These are phyloP conservation scores for Perca fluviatilis DNA, from an alignment of 2,113 vertebrate species.

Conservation along the genomic window DNA sequence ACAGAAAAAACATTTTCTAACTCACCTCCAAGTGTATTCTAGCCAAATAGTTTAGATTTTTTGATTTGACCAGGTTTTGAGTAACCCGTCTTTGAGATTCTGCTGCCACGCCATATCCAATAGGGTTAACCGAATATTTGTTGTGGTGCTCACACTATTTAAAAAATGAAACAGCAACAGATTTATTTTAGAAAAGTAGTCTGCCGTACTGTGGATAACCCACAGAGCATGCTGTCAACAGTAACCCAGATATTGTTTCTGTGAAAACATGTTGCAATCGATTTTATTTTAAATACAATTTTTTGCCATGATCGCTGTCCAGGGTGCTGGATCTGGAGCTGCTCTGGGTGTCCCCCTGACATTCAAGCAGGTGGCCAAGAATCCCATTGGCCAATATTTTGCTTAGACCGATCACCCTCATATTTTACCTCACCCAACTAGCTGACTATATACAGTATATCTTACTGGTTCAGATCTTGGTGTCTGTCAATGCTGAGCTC, in stretches of 20 bases:
- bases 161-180: background rate
- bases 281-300: background rate
- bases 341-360: background rate
- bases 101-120: background rate
- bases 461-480: background rate
- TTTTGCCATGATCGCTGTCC: background rate
- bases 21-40: background rate
- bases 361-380: background rate
- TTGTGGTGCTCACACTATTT: background rate
- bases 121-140: background rate
- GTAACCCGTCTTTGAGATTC: background rate
- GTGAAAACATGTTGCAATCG: background rate
- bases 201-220: background rate
- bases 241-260: background rate
- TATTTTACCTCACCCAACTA: background rate
- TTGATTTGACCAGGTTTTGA: background rate
- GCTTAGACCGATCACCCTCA: background rate
- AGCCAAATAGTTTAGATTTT: background rate
- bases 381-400: background rate
- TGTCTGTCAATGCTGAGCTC: background rate
- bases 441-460: too few species aligned
- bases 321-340: conserved; percentile 5
- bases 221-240: background rate
- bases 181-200: background rate
- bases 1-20: background rate